Base-by-base conservation (phyloP, 2,113 vertebrate genomes). In the Trichechus manatus region DNA sequence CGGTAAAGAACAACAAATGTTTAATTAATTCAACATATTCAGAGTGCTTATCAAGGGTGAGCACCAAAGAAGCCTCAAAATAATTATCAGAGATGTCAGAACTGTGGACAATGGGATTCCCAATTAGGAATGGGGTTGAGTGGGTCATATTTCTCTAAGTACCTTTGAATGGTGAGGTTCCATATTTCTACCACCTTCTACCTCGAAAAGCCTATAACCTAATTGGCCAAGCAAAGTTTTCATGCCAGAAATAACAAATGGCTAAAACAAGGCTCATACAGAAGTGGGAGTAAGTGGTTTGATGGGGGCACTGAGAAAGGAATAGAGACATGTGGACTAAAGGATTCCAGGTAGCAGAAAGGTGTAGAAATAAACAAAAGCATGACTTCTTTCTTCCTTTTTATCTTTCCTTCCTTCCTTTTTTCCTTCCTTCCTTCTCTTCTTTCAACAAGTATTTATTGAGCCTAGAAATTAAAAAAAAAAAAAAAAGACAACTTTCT, bases 11-110 rank as follows among this genome's bases (percentile, higher is more conserved):
- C 61, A 90, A 77, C 63, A 47, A 90, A 70, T 68, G 22, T 70
- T 97, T 97, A 72, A 94, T 78, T 91, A 92, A 92, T 95, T 80
- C n/a, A 66, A n/a, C 72, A 90, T 63, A 29, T 33, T 31, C 61
- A 44, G 31, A 77, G 68, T 20, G n/a, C 83, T 95, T 84, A 83
- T 75, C 79, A 94, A 96, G 74, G 23, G 25, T 61, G 50, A 64
- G 19, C 3, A 25, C 29, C 19, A 87, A 86, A 89, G 80, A 89
- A 59, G 44, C 88, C 64, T 53, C 56, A 61, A 39, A 44, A 39
- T 29, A 87, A 87, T 84, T 84, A 53, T 78, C 56, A 53, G 27
- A 82, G 87, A 39, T 42, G 7, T 44, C 53, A 64, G 0, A 17
- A 78, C 33, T 47, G 10, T 88, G 63, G 9, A 47, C 31, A 3